Conservation (phyloP, 2,888 invertebrate genomes). For the Volucella zonaria region DNA sequence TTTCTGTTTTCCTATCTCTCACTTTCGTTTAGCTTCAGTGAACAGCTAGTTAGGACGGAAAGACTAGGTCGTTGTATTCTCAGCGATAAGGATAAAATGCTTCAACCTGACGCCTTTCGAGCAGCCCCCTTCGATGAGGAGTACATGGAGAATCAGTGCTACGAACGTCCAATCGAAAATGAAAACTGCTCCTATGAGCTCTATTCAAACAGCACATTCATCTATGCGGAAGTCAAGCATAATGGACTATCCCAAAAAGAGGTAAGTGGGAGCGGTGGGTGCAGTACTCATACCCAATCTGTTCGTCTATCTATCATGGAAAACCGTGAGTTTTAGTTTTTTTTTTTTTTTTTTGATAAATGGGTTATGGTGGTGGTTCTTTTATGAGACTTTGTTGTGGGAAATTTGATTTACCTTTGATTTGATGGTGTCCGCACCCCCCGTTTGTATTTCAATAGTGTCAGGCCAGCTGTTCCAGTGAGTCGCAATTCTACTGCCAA, state of each 20-base stretch:
- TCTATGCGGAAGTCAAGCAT: conserved; percentile 84
- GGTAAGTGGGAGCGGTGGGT: conserved; percentile 76
- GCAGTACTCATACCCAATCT: conserved; percentile 9
- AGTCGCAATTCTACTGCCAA: conserved; percentile 87
- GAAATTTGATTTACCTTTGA: conserved; percentile 62
- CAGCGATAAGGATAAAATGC: conserved; percentile 88
- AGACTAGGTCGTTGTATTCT: conserved; percentile 87
- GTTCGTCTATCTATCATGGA: conserved; percentile 36
- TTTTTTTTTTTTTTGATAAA: conserved; percentile 54
- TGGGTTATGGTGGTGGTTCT: conserved; percentile 54
- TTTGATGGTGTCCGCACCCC: conserved; percentile 21
- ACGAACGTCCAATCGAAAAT: conserved; percentile 83
- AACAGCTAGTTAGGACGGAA: conserved; percentile 67
- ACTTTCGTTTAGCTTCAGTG: conserved; percentile 56
- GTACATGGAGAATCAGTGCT: conserved; percentile 93
- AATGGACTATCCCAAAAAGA: conserved; percentile 81
- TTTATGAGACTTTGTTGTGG: conserved; percentile 40
- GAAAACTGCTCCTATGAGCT: conserved; percentile 91
- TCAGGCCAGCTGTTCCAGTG: conserved; percentile 86
- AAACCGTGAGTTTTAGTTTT: conserved; percentile 26
- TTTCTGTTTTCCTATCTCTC: background rate
- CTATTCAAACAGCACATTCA: conserved; percentile 87
- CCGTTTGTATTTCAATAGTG: conserved; percentile 82
- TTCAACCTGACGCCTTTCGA: conserved; percentile 90
- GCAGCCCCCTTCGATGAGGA: conserved; percentile 89